Base-by-base conservation (phyloP, 1,140 invertebrate genomes). In the Drosophila pachea region DNA sequence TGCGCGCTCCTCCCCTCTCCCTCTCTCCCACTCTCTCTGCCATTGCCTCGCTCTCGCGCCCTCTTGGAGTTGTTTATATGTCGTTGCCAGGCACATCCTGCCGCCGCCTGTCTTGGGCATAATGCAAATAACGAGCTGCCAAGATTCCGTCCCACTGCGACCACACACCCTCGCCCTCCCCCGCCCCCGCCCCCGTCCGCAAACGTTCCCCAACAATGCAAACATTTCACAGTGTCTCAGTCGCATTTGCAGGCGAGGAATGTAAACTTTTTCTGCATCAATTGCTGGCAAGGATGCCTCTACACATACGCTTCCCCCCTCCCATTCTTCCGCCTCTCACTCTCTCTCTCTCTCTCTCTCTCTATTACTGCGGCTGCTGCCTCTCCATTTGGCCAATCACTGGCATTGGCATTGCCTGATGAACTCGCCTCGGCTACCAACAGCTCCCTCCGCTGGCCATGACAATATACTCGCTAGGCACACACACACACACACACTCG, bases 181-280 rank as follows among this genome's bases (percentile, higher is more conserved):
- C 40, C n/a, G 0, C 40, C 7, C 40, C n/a, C 7, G 6, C 31
- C 35, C 8, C 35, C 9, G 58, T n/a, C 6, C 7, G 4, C 42
- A 5, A 2, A 1, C 43, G 47, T 42, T 16, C 22, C 22, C 4
- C 64, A 76, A 74, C 78, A 79, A 83, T 73, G 78, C 76, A 76
- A 83, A 79, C 76, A 81, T 76, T 64, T 60, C 68, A 58, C 69
- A 67, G 74, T 65, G 68, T 77, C 55, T 14, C 52, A 69, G 40
- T 50, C 29, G n/a, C 29, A 48, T 9, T 59, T 42, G 42, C 60
- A 54, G 40, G 64, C 70, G 60, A 63, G 66, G 49, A 70, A 76
- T 68, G 81, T 79, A 84, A 86, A 86, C 76, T 84, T 84, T 84
- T 84, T 84, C 68, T 84, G 81, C 79, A 62, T 83, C 76, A 78